Evolutionary conservation across 2,888 invertebrate species (phyloP).

Genomic region (Tetranychus truncatus): DNA sequence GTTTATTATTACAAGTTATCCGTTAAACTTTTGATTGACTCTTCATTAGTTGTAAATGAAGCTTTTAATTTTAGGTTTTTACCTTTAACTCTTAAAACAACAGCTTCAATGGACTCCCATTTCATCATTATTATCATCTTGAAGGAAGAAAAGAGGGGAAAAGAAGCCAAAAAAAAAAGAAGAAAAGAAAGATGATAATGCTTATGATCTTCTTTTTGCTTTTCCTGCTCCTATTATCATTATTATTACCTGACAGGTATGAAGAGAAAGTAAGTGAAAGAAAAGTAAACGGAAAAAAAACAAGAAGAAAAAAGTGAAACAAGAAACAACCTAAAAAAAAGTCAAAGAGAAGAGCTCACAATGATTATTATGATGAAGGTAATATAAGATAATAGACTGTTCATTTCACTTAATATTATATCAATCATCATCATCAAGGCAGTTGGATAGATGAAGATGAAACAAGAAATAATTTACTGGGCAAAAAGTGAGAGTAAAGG

Average conservation of each 20-base stretch:
- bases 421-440: not conserved
- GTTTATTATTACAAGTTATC: not conserved
- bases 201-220: too few relatives aligned
- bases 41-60: not conserved
- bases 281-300: not conserved
- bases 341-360: not conserved
- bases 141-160: not conserved
- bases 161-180: too few relatives aligned
- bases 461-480: not conserved
- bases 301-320: not conserved
- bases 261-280: not conserved
- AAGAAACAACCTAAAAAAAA: not conserved
- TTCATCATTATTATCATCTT: not conserved
- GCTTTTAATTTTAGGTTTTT: not conserved
- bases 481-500: not conserved
- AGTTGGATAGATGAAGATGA: not conserved
- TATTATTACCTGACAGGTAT: not conserved
- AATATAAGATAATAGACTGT: not conserved
- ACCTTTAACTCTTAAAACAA: not conserved
- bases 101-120: not conserved
- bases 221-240: not conserved
- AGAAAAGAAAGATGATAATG: too few relatives aligned
- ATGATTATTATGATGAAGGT: not conserved
- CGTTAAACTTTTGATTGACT: not conserved
- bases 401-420: not conserved